A percentile compares a stretch with the other conserved stretches of the same genome.
These are phyloP conservation scores for Tapera naevia DNA, from an alignment of 2,797 vertebrate species.

Conservation along the genomic window DNA sequence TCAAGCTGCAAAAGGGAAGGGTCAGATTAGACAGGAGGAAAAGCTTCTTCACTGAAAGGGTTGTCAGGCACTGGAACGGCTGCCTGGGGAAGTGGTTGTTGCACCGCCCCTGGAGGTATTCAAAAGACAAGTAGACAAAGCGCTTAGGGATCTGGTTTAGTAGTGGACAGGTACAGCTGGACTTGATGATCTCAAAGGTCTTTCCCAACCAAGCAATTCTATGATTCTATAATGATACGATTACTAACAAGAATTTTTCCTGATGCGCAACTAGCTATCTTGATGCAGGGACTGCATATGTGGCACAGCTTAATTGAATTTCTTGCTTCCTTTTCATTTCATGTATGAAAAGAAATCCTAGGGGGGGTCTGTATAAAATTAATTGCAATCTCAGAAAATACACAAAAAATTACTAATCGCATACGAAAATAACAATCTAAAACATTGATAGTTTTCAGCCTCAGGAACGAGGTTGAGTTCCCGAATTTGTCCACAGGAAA, in stretches of 20 bases:
- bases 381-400: neutral
- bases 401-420: neutral
- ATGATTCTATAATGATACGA: no score
- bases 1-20: no score
- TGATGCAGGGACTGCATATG: neutral
- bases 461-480: neutral
- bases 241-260: neutral
- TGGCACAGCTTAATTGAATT: neutral
- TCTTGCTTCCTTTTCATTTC: neutral
- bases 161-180: no score
- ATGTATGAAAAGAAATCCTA: neutral
- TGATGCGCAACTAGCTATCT: neutral
- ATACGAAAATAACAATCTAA: neutral
- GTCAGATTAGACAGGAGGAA: no score
- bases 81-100: no score
- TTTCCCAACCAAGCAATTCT: no score
- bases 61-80: no score
- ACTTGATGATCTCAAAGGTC: no score
- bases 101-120: no score
- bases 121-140: no score
- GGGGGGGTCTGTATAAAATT: neutral
- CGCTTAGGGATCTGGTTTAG: no score
- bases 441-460: neutral
- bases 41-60: no score
- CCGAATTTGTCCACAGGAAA: neutral